These are phyloP conservation scores for Bubo bubo DNA, from an alignment of 2,113 vertebrate genomes.

Conservation along the genomic window DNA sequence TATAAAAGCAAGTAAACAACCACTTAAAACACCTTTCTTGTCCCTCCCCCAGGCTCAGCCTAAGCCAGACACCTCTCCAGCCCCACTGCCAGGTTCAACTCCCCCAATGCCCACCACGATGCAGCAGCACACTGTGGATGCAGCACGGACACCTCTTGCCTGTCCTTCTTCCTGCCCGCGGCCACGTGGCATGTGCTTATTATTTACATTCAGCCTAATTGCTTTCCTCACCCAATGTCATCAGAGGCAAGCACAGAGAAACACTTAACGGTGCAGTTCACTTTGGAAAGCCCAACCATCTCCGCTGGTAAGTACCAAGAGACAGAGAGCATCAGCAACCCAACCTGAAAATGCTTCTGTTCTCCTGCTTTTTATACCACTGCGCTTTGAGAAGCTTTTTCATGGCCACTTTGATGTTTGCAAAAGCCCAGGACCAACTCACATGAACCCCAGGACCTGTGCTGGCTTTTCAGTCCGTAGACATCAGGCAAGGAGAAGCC, in stretches of 20 bases:
- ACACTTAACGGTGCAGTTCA: not conserved
- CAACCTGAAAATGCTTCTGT: not conserved
- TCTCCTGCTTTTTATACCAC: not conserved
- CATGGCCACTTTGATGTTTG: not conserved
- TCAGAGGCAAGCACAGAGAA: not conserved
- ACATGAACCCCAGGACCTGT: not conserved
- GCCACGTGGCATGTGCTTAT: accelerated
- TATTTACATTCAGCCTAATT: not conserved
- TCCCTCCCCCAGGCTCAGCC: not conserved
- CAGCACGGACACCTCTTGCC: not conserved
- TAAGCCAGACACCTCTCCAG: not conserved
- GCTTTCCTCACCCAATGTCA: not conserved
- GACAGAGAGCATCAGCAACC: not conserved
- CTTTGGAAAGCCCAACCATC: not conserved
- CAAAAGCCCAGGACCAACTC: not conserved
- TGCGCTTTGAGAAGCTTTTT: not conserved
- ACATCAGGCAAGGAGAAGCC: not conserved
- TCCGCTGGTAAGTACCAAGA: not conserved
- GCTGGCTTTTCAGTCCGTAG: not conserved
- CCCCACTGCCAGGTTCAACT: not conserved
- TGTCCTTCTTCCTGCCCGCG: not conserved
- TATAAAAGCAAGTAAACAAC: not conserved
- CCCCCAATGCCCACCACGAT: not conserved
- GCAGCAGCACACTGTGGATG: accelerated
- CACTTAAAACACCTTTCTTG: not conserved